phyloP scores from a whole-genome alignment of 2,888 invertebrate genomes.

The Periphyllus acericola region DNA sequence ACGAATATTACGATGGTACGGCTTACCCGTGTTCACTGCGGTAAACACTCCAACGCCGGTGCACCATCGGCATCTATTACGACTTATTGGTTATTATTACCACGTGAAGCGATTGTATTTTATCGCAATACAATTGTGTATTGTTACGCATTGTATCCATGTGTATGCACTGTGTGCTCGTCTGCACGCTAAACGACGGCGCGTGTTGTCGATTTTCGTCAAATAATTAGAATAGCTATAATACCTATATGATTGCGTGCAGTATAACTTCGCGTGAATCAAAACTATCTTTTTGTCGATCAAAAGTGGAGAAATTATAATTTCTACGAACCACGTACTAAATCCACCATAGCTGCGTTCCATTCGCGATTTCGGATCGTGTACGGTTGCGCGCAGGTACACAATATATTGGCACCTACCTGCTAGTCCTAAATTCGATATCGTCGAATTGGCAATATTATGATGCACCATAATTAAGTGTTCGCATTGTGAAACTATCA shows the following conservation, averaged over 20 bases:
- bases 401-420: too few species aligned
- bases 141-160: conserved; percentile 22
- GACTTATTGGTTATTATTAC: not conserved
- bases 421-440: not conserved
- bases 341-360: too few species aligned
- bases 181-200: not conserved
- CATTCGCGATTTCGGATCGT: conserved; percentile 16
- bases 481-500: not conserved
- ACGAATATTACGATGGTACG: too few species aligned
- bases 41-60: too few species aligned
- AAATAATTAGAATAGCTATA: not conserved
- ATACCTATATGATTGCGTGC: too few species aligned
- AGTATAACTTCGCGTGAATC: not conserved
- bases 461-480: not conserved
- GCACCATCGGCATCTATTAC: too few species aligned
- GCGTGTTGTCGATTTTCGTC: conserved; percentile 2
- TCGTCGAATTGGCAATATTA: not conserved
- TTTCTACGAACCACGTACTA: not conserved
- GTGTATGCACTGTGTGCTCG: not conserved
- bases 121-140: not conserved
- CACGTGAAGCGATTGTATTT: not conserved
- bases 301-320: not conserved
- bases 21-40: too few species aligned
- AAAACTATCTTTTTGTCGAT: not conserved
- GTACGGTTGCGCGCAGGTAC: not conserved